Evolutionary conservation across 1,140 invertebrate genomes (phyloP).

Genomic region (Agrypnia vestita): DNA sequence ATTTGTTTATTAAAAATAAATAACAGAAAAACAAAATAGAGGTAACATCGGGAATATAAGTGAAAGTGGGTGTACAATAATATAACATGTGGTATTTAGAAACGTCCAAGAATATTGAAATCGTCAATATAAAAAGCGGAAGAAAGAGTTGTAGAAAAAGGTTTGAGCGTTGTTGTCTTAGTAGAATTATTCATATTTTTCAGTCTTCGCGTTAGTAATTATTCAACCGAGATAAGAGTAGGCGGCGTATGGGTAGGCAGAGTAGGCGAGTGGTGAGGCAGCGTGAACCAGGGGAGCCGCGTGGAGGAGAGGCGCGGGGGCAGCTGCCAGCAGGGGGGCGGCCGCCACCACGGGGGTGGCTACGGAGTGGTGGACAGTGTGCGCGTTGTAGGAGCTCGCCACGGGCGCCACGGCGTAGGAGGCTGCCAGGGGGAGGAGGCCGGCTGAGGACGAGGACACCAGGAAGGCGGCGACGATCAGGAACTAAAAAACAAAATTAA

Average conservation of each 20-base stretch:
- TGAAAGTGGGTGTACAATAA: background rate
- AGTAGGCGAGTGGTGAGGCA: slow-evolving; percentile 58
- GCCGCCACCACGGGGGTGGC: slow-evolving; percentile 74
- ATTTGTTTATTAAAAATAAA: too few species aligned
- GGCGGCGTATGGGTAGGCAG: slow-evolving; percentile 60
- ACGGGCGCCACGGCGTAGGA: slow-evolving; percentile 75
- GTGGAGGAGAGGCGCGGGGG: slow-evolving; percentile 44
- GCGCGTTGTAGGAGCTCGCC: slow-evolving; percentile 77
- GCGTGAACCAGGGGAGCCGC: slow-evolving; percentile 58
- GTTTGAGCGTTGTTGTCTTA: too few species aligned
- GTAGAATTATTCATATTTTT: too few species aligned
- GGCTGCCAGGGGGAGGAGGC: slow-evolving; percentile 64
- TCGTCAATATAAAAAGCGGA: too few species aligned
- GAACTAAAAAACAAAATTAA: slow-evolving; percentile 64
- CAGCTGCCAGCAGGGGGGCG: slow-evolving; percentile 62
- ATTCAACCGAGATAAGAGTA: slow-evolving; percentile 46
- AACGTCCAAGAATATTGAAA: too few species aligned
- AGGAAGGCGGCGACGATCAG: slow-evolving; percentile 69
- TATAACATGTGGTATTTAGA: background rate
- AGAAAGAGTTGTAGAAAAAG: too few species aligned
- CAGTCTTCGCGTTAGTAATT: too few species aligned
- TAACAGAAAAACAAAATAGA: too few species aligned
- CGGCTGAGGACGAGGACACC: slow-evolving; percentile 70
- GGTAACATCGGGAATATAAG: background rate
- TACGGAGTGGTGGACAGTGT: slow-evolving; percentile 77